A percentile compares a stretch with the other conserved stretches of the same genome.
Conservation (phyloP, 30 jellyfish, hydroid and myxozoan species). For the Catostylus mosaicus region DNA sequence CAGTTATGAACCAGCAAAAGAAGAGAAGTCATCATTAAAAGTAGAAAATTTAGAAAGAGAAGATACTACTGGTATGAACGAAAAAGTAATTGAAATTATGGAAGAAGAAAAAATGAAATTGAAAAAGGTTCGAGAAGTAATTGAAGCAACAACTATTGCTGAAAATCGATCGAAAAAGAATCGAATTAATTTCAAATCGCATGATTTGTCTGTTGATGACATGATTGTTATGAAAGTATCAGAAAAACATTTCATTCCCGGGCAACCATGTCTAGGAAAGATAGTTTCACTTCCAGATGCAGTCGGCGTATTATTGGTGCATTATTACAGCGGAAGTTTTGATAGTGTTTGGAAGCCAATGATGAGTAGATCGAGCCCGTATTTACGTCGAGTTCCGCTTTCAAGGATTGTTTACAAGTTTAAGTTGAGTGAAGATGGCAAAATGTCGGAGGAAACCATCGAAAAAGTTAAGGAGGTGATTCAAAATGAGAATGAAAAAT, state of each 20-base stretch:
- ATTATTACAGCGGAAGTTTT: slow-evolving; percentile 75
- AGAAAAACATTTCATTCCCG: slow-evolving; percentile 80
- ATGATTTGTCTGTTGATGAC: slow-evolving; percentile 41
- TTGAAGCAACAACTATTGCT: slow-evolving; percentile 9
- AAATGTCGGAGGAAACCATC: slow-evolving; percentile 60
- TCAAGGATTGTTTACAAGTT: slow-evolving; percentile 40
- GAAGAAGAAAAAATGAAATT: slow-evolving; percentile 42
- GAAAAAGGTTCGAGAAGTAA: slow-evolving; percentile 4
- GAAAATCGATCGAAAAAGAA: not conserved
- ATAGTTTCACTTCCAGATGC: slow-evolving; percentile 61
- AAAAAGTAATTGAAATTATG: not conserved
- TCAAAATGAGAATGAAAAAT: slow-evolving; percentile 1
- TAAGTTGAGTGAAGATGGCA: slow-evolving; percentile 31
- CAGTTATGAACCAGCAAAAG: not conserved
- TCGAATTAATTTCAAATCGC: not conserved
- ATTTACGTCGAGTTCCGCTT: slow-evolving; percentile 55
- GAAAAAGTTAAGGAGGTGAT: slow-evolving; percentile 19
- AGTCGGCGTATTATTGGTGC: slow-evolving; percentile 60
- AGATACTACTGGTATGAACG: slow-evolving; percentile 19
- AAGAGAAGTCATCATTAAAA: not conserved
- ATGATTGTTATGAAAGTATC: slow-evolving; percentile 80
- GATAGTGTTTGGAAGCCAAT: slow-evolving; percentile 91
- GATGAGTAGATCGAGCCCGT: slow-evolving; percentile 96
- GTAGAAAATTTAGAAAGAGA: not conserved
- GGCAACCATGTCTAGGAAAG: slow-evolving; percentile 93